Evolutionary conservation across 2,888 invertebrate species (phyloP).

Genomic region (Terebella lapidaria): DNA sequence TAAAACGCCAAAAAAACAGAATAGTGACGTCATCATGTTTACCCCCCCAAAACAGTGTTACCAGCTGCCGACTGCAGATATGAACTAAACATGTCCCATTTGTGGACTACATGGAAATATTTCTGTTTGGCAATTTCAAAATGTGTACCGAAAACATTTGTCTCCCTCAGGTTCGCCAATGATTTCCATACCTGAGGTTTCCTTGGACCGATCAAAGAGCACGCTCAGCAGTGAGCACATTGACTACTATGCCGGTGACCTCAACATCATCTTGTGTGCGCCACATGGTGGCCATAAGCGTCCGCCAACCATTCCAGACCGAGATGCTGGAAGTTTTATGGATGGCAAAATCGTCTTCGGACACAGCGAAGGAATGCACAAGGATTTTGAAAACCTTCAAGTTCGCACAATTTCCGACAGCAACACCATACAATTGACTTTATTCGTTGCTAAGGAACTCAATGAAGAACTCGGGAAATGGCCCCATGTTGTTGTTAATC

Average conservation of each 20-base stretch:
- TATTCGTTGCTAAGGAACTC: slow-evolving; percentile 1
- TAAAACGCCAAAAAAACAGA: no score
- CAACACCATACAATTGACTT: slow-evolving; percentile 7
- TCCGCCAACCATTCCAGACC: slow-evolving; percentile 14
- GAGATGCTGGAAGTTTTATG: slow-evolving; percentile 10
- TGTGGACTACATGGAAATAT: no score
- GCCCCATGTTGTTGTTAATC: slow-evolving; percentile 9
- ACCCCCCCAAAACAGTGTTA: no score
- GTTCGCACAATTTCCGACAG: neutral
- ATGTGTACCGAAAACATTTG: no score
- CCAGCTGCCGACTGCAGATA: no score
- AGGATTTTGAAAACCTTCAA: neutral
- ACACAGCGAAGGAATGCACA: neutral
- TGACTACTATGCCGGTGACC: slow-evolving; percentile 14
- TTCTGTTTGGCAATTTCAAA: no score
- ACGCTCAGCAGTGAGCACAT: slow-evolving; percentile 12
- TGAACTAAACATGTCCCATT: no score
- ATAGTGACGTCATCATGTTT: no score
- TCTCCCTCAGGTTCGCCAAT: no score
- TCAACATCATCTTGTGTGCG: slow-evolving; percentile 18
- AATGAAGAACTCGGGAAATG: neutral
- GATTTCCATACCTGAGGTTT: no score
- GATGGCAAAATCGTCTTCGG: slow-evolving; percentile 1
- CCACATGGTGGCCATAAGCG: slow-evolving; percentile 20
- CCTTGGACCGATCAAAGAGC: no score